Percentiles rank a stretch among this genome's conserved stretches.
phyloP scores from a whole-genome alignment of 2,113 vertebrate genomes.

The Mus spicilegus region DNA sequence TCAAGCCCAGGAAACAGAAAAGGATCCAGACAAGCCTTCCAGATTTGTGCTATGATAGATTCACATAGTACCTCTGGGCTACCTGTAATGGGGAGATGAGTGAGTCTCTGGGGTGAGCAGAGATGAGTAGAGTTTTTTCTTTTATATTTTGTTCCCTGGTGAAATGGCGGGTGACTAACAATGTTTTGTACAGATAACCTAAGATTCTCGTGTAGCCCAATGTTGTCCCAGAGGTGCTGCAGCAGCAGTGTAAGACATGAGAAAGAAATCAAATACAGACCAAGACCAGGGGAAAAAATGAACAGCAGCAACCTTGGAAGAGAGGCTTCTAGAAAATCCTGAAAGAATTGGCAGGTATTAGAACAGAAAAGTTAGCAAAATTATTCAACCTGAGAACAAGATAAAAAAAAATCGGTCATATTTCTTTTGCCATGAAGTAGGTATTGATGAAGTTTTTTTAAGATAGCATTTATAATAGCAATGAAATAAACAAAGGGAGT shows the following conservation, averaged over 20 bases:
- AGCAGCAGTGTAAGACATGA: not conserved
- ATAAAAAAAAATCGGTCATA: conserved; percentile 43
- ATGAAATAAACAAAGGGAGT: conserved; percentile 13
- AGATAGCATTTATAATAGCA: not conserved
- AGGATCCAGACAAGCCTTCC: not conserved
- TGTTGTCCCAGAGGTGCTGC: not conserved
- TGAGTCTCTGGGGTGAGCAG: accelerated
- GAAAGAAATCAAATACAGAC: not conserved
- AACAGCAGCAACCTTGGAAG: not conserved
- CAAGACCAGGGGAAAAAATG: not conserved
- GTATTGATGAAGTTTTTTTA: conserved; percentile 4
- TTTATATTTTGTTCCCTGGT: not conserved
- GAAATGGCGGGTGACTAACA: not conserved
- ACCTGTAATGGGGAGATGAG: not conserved
- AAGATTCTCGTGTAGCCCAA: conserved; percentile 38
- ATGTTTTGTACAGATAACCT: conserved; percentile 18
- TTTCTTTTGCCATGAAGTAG: conserved; percentile 18
- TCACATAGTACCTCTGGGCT: not conserved
- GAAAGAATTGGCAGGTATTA: not conserved
- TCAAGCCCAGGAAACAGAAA: not conserved
- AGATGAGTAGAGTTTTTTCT: not conserved
- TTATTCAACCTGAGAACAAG: not conserved
- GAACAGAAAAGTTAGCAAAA: not conserved
- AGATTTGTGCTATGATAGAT: not conserved
- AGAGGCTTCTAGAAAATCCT: not conserved